Conservation (phyloP, 64 coral and sea anemone species). For the Montipora foliosa region DNA sequence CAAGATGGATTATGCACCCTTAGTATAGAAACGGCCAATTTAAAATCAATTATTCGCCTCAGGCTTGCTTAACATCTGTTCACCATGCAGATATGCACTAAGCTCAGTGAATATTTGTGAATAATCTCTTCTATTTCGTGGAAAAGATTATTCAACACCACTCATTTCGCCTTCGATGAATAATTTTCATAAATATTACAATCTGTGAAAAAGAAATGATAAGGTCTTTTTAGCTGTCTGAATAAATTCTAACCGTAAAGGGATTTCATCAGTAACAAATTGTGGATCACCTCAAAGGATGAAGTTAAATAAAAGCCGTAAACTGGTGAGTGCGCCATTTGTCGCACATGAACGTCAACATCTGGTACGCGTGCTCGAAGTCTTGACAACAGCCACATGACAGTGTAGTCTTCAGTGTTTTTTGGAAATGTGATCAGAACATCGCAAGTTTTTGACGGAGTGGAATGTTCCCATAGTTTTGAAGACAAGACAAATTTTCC, state of each 20-base stretch:
- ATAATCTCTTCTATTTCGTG: too few relatives aligned
- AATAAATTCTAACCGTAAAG: not conserved
- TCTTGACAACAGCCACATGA: slow-evolving; percentile 98
- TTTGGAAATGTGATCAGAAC: slow-evolving; percentile 94
- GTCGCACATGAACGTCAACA: slow-evolving; percentile 92
- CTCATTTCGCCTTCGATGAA: too few relatives aligned
- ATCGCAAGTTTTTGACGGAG: slow-evolving; percentile 91
- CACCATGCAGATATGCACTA: too few relatives aligned
- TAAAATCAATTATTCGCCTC: too few relatives aligned
- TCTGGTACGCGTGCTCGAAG: slow-evolving; percentile 87
- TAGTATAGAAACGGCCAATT: too few relatives aligned
- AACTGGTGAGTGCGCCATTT: slow-evolving; percentile 94
- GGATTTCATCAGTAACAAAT: not conserved
- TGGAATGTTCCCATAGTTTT: slow-evolving; percentile 97
- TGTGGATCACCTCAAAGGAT: slow-evolving; percentile 64
- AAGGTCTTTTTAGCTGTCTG: too few relatives aligned
- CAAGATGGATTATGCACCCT: too few relatives aligned
- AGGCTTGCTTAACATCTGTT: too few relatives aligned
- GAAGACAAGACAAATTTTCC: slow-evolving; percentile 95
- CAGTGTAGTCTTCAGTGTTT: slow-evolving; percentile 92
- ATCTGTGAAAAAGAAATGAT: too few relatives aligned
- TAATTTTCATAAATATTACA: too few relatives aligned
- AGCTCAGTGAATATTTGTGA: too few relatives aligned
- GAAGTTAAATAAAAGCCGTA: slow-evolving; percentile 93
- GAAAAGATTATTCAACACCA: too few relatives aligned